Percentiles rank a stretch among this genome's conserved stretches.
Evolutionary conservation across 2,113 vertebrate species (phyloP).

Genomic region (Fulmarus glacialis): DNA sequence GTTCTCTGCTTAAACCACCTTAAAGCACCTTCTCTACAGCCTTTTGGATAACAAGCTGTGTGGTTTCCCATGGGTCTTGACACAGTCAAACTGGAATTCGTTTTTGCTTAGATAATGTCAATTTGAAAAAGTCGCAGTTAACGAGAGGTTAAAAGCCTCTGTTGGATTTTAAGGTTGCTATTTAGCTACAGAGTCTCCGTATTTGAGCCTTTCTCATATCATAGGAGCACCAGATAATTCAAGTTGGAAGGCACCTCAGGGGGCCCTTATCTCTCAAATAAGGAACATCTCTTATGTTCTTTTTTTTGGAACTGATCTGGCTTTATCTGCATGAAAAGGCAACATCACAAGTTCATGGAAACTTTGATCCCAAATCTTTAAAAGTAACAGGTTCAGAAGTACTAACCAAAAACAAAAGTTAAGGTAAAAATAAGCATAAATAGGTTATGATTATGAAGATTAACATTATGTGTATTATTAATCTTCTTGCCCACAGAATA

Average conservation of each 20-base stretch:
- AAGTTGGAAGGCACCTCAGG: background rate
- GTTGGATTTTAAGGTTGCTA: background rate
- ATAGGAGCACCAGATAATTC: background rate
- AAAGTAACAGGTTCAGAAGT: background rate
- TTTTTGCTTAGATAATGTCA: background rate
- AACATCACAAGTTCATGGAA: background rate
- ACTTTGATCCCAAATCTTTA: background rate
- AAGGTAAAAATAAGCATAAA: background rate
- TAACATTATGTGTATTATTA: background rate
- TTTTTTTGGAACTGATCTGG: background rate
- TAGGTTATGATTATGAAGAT: background rate
- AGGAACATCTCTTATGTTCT: background rate
- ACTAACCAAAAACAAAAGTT: background rate
- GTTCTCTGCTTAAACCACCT: background rate
- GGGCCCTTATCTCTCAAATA: background rate
- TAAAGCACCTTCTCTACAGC: background rate
- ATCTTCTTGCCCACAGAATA: background rate
- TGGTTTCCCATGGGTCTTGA: background rate
- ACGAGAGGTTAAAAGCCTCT: background rate
- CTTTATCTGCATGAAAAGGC: background rate
- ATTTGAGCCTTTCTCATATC: background rate
- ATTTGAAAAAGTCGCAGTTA: background rate
- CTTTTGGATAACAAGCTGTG: background rate
- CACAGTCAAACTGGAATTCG: background rate
- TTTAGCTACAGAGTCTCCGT: background rate